These are phyloP conservation scores for Leuciscus waleckii DNA, from an alignment of 2,797 vertebrate genomes.

Conservation along the genomic window DNA sequence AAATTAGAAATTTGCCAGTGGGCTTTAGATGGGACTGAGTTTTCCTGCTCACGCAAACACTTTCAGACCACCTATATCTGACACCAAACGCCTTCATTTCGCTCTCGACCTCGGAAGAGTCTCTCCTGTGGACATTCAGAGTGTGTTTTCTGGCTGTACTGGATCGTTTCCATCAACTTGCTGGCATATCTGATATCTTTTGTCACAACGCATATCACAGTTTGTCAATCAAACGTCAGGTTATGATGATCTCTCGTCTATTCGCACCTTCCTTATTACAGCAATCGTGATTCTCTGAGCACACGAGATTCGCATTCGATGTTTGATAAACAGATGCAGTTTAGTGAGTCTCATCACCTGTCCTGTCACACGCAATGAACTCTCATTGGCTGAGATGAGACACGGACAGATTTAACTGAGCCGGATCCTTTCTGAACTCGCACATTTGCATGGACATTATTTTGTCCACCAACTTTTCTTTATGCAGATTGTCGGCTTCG, in stretches of 20 bases:
- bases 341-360: constrained; percentile 53
- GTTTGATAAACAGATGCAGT: constrained; percentile 59
- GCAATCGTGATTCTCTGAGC: constrained; percentile 53
- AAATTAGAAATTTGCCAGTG: constrained; percentile 79
- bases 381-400: constrained; percentile 30
- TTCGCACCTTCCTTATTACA: constrained; percentile 54
- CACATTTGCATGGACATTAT: constrained; percentile 31
- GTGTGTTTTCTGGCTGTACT: not conserved
- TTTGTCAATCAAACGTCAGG: constrained; percentile 62
- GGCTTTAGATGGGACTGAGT: constrained; percentile 73
- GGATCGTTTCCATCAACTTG: constrained; percentile 20
- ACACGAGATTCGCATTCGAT: constrained; percentile 54
- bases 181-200: constrained; percentile 27
- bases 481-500: not conserved
- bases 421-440: not conserved
- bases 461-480: not conserved
- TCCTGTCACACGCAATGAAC: constrained; percentile 63
- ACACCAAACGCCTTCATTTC: constrained; percentile 56
- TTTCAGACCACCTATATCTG: constrained; percentile 64
- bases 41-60: constrained; percentile 63
- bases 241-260: constrained; percentile 47
- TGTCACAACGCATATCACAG: constrained; percentile 64
- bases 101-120: constrained; percentile 4
- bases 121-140: not conserved
- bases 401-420: not conserved